Base-by-base conservation (phyloP, 1,140 invertebrate genomes). In the Chrysomallon squamiferum region DNA sequence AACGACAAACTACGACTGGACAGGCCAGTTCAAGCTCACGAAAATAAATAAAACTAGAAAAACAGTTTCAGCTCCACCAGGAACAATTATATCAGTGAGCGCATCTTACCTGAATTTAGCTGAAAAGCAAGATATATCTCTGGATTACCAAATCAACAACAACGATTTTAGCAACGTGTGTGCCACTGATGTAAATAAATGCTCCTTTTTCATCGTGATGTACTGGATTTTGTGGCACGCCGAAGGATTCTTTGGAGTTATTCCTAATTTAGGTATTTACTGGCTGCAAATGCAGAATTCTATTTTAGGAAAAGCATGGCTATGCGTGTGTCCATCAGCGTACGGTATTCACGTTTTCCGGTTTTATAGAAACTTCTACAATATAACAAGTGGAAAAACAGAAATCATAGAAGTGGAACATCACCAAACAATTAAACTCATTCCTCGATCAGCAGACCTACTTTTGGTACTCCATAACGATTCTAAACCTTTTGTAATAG, bases 341-440 rank as follows among this genome's bases (percentile, higher is more conserved):
- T 54, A 54, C n/a, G 50, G 50, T 3, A 18, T 27, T 30, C 50
- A 54, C 25, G 29, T 18, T 27, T 54, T 54, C 50, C 22, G 22
- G 13, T 54, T 54, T 30, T 54, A 54, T 54, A 25, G 50, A 5
- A 15, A 54, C 15, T n/a, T 54, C 4, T 54, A 54, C 25, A 20
- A 54, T 13, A 27, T 13, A 15, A n/a, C 50, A 2, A 15, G 15
- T 29, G 50, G 50, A 54, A 54, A 15, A 54, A 4, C n/a, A 18
- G 18, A 54, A 54, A 27, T 54, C 15, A 54, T 29, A 20, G 50
- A 54, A 27, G 50, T 54, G 25, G 50, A 54, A 54, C 29, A 54
- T 11, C 50, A 25, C 13, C 22, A 54, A 15, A 27, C n/a, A 20
- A 13, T 54, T 27, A 13, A 27, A 54, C n/a, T 54, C 25, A 18